A percentile compares a stretch with the other conserved stretches of the same genome.
These are phyloP conservation scores for Magallana nippona DNA, from an alignment of 2,888 invertebrate genomes.

Conservation along the genomic window DNA sequence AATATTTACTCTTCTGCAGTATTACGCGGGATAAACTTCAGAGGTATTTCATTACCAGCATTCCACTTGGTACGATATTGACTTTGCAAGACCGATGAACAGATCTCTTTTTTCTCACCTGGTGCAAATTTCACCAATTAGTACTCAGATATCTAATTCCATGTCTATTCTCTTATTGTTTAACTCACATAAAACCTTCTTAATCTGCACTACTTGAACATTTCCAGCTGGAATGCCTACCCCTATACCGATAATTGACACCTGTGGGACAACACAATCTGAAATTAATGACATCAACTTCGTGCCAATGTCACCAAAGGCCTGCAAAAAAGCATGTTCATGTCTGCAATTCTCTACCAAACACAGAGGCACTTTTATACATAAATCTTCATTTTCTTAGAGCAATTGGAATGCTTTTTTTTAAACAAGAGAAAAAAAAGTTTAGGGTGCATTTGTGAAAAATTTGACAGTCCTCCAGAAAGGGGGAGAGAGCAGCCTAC, in stretches of 20 bases:
- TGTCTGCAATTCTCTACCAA: background rate
- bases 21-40: background rate
- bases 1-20: constrained; percentile 21
- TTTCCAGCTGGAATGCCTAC: background rate
- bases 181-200: constrained; percentile 15
- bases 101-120: background rate
- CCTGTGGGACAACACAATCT: constrained; percentile 20
- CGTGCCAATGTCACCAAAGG: constrained; percentile 18
- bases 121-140: constrained; percentile 27
- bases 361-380: constrained; percentile 27
- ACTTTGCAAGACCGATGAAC: background rate
- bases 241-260: constrained; percentile 14
- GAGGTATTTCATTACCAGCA: constrained; percentile 22
- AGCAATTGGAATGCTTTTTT: constrained; percentile 24
- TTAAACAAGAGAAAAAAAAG: background rate
- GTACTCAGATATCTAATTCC: constrained; percentile 14
- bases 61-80: background rate
- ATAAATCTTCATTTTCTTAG: background rate
- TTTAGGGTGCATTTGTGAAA: background rate
- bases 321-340: constrained; percentile 18
- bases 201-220: constrained; percentile 20
- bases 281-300: constrained; percentile 28
- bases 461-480: background rate
- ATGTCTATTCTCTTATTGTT: constrained; percentile 26
- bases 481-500: background rate